Evolutionary conservation across 1,140 invertebrate genomes (phyloP).

Genomic region (Anastrepha obliqua): DNA sequence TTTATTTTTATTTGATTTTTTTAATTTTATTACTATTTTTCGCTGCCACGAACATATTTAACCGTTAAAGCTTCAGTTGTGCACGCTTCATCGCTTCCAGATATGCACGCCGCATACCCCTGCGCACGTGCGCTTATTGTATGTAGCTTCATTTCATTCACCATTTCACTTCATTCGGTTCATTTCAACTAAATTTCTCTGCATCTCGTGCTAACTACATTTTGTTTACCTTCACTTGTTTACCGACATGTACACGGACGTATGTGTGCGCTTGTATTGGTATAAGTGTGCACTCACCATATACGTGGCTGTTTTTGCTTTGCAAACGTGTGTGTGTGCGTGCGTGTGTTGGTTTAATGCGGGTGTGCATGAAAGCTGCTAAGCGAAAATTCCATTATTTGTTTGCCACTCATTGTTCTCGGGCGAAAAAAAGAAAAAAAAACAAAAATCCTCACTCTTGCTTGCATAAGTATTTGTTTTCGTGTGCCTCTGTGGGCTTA

Average conservation of each 20-base stretch:
- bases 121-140: too few species aligned
- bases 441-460: too few species aligned
- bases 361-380: constrained; percentile 8
- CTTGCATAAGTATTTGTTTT: background rate
- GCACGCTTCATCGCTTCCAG: too few species aligned
- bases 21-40: too few species aligned
- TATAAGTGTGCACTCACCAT: background rate
- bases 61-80: too few species aligned
- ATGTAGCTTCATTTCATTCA: background rate
- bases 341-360: background rate
- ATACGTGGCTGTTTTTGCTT: background rate
- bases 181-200: background rate
- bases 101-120: too few species aligned
- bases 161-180: constrained; percentile 6
- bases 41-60: too few species aligned
- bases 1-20: too few species aligned
- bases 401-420: constrained; percentile 35
- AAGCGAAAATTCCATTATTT: constrained; percentile 35
- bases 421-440: background rate
- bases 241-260: background rate
- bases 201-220: background rate
- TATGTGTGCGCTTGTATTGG: background rate
- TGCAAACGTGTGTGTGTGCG: background rate
- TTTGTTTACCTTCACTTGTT: background rate
- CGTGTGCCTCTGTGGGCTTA: background rate